Evolutionary conservation across 2,888 invertebrate genomes (phyloP).

Genomic region (Augiades crinisus): DNA sequence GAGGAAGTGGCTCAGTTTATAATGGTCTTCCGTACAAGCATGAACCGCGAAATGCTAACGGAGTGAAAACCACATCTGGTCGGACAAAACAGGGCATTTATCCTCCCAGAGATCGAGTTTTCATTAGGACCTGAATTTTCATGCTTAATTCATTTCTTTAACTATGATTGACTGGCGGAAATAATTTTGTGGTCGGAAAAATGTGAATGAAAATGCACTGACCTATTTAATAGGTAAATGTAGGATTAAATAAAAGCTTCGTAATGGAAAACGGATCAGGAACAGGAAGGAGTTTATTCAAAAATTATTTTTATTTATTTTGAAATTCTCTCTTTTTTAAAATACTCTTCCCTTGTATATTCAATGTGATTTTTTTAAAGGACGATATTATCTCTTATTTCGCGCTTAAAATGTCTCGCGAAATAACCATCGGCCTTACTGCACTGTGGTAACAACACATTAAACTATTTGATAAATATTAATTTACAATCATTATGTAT

Average conservation of each 20-base stretch:
- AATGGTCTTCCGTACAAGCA: slow-evolving; percentile 32
- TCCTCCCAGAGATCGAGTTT: slow-evolving; percentile 3
- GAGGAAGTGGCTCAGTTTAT: slow-evolving; percentile 24
- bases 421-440: too few relatives aligned
- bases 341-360: too few relatives aligned
- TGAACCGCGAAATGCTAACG: slow-evolving; percentile 26
- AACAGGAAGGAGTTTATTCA: not conserved
- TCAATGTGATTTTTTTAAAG: too few relatives aligned
- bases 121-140: slow-evolving; percentile 1
- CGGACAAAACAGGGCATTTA: slow-evolving; percentile 12
- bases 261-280: not conserved
- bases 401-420: too few relatives aligned
- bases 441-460: too few relatives aligned
- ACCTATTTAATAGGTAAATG: not conserved
- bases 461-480: too few relatives aligned
- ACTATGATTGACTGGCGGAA: slow-evolving; percentile 2
- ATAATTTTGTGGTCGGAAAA: not conserved
- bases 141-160: slow-evolving; percentile 1
- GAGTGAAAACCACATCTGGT: slow-evolving; percentile 37
- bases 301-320: too few relatives aligned
- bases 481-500: too few relatives aligned
- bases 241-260: not conserved
- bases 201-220: not conserved
- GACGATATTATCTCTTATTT: too few relatives aligned
- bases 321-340: too few relatives aligned